Percentiles rank a stretch among this genome's conserved stretches.
These are phyloP conservation scores for Amitus sp. DNA, from an alignment of 2,888 invertebrate species.

Conservation along the genomic window DNA sequence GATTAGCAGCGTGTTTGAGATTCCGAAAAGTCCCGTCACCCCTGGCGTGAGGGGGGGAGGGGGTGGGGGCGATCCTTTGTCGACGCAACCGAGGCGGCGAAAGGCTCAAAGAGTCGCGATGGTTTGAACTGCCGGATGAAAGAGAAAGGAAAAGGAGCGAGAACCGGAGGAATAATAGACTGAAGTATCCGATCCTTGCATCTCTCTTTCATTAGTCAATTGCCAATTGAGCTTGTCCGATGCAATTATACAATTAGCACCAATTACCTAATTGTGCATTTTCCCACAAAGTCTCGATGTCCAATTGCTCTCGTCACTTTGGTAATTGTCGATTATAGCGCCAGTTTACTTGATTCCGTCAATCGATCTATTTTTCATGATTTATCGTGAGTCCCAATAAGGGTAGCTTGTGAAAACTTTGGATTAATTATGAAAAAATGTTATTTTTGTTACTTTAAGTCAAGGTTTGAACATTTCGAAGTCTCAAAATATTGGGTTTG, in stretches of 20 bases:
- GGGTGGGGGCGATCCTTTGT: conserved; percentile 25
- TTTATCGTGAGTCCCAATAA: too few species aligned
- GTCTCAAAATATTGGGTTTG: too few species aligned
- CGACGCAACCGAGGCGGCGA: conserved; percentile 39
- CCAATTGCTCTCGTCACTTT: conserved; percentile 57
- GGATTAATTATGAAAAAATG: too few species aligned
- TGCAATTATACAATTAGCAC: conserved; percentile 58
- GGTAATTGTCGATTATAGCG: conserved; percentile 62
- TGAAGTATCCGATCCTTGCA: conserved; percentile 15
- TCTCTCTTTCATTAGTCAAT: conserved; percentile 32
- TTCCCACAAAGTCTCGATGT: conserved; percentile 54
- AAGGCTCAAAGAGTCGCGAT: conserved; percentile 39
- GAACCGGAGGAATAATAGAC: conserved; percentile 16
- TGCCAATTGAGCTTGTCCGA: conserved; percentile 35
- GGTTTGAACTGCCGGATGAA: conserved; percentile 20
- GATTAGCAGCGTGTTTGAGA: conserved; percentile 31
- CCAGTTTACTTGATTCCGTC: too few species aligned
- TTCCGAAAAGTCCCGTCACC: conserved; percentile 36
- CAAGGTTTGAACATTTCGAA: too few species aligned
- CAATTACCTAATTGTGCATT: conserved; percentile 56
- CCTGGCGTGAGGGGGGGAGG: conserved; percentile 24
- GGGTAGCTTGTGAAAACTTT: too few species aligned
- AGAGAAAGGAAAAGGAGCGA: conserved; percentile 17
- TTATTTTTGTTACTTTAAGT: too few species aligned
- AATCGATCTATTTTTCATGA: too few species aligned